These are phyloP conservation scores for Pyrocephalus nanus DNA, from an alignment of 2,797 vertebrate genomes.

Conservation along the genomic window DNA sequence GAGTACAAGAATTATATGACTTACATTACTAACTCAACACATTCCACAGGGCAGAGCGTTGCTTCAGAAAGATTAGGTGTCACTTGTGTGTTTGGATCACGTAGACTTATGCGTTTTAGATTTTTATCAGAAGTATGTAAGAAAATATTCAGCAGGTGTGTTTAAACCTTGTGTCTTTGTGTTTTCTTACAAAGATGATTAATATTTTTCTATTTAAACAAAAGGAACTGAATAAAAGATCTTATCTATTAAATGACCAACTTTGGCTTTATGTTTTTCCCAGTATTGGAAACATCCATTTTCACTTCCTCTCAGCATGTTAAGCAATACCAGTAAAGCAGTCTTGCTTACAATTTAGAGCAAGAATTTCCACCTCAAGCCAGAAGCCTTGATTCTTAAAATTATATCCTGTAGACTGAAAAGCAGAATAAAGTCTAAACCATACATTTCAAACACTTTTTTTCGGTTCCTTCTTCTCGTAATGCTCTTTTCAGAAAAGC, in stretches of 20 bases:
- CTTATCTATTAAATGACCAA: neutral
- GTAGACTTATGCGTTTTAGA: neutral
- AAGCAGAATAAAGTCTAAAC: neutral
- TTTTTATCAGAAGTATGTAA: neutral
- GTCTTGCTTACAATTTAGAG: neutral
- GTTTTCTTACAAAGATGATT: neutral
- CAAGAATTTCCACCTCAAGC: neutral
- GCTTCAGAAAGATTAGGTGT: neutral
- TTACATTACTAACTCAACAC: neutral
- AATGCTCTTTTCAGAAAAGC: neutral
- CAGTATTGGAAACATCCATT: neutral
- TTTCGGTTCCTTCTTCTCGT: neutral
- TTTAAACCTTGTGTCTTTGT: neutral
- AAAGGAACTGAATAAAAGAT: neutral
- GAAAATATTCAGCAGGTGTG: neutral
- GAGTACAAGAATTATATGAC: neutral
- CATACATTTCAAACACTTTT: neutral
- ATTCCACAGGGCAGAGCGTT: neutral
- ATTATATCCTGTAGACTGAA: neutral
- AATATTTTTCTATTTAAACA: neutral
- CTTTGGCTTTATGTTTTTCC: neutral
- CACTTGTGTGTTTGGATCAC: neutral
- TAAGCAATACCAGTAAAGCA: neutral
- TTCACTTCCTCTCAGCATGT: neutral
- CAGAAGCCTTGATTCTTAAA: neutral